phyloP scores from a whole-genome alignment of 2,113 vertebrate genomes.

The Vimba vimba region DNA sequence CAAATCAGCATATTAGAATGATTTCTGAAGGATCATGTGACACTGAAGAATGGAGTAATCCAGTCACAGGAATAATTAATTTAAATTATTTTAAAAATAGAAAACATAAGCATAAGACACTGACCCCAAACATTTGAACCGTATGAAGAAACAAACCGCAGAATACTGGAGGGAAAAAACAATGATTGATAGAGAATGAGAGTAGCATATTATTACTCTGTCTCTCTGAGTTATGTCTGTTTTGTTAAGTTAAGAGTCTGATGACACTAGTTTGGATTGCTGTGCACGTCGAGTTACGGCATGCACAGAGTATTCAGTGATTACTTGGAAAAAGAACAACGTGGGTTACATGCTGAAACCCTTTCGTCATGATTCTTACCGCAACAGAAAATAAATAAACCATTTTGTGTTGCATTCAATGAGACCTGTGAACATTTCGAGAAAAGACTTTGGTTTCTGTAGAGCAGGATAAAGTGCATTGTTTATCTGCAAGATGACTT shows the following conservation, averaged over 20 bases:
- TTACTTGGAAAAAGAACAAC: neutral
- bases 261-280: slow-evolving; percentile 44
- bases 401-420: neutral
- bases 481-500: neutral
- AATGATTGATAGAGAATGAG: neutral
- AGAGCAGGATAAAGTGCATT: neutral
- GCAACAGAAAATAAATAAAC: neutral
- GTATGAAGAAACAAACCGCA: neutral
- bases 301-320: slow-evolving; percentile 14
- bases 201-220: neutral
- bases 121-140: neutral
- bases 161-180: too few species aligned
- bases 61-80: too few species aligned
- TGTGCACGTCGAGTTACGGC: slow-evolving; percentile 50
- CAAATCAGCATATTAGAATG: too few species aligned
- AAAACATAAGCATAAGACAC: neutral
- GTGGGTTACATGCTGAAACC: neutral
- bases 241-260: neutral
- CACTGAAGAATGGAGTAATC: too few species aligned
- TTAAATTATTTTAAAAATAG: too few species aligned
- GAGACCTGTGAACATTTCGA: neutral
- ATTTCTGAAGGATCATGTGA: too few species aligned
- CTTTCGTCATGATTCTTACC: neutral
- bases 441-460: neutral
- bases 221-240: neutral